Evolutionary conservation across 2,113 vertebrate genomes (phyloP), one percentile per base, ranked within the genome.

Genomic region (Dinomys branickii): DNA sequence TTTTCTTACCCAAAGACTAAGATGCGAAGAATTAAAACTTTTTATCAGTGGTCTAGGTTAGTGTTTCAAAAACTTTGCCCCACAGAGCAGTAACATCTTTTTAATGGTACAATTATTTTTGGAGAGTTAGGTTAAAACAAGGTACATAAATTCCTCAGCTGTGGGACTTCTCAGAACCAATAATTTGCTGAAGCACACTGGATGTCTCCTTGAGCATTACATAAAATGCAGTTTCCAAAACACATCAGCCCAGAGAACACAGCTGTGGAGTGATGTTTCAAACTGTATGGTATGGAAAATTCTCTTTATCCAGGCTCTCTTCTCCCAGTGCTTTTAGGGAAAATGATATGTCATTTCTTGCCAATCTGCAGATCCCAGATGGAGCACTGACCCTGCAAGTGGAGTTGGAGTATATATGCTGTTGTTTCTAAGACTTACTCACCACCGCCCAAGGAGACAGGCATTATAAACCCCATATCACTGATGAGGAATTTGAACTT

Each of bases 251-350:
- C 41, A 47, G 38, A 90, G 61, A 87, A 92, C 9, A 61, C 73
- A 14, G 73, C 69, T 71, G 19, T 86, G 50, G 59, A 84, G 22
- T 56, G 17, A 58, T 86, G 28, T 85, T 86, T 93, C 65, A 61
- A 94, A 93, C 65, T 33, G 59, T 12, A 82, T 9, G 78, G 19
- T 65, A 95, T 50, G 38, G 59, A 82, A 96, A 94, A 86, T 75
- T 81, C n/a, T 61, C 54, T 84, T 94, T n/a, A 75, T 59, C 73
- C 26, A 54, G 38, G 0, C 16, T 91, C 85, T 88, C 35, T 73
- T 54, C 20, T 92, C 84, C 41, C 17, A 35, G 20, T 33, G 13
- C 14, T 59, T 56, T 85, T 87, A 63, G 78, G 35, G 24, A 91
- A 92, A 44, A 5, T 35, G 44, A 16, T 35, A 65, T 3, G 30